Evolutionary conservation across 2,888 invertebrate genomes (phyloP).

Genomic region (Labia minor): DNA sequence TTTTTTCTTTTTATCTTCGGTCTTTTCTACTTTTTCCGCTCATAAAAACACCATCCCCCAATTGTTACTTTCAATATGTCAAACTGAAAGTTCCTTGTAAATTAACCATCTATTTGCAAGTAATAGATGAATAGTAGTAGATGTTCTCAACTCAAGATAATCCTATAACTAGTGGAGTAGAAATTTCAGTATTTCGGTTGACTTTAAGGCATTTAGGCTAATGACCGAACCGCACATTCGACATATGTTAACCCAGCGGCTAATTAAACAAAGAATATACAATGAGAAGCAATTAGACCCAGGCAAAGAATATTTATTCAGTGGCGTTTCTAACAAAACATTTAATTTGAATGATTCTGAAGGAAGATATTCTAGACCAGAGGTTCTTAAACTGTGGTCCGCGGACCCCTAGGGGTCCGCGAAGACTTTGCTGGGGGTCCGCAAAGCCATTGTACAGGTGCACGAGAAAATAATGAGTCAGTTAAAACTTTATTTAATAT

Average conservation of each 20-base stretch:
- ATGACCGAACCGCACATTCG: neutral
- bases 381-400: too few relatives aligned
- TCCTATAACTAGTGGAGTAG: neutral
- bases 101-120: neutral
- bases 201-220: constrained; percentile 4
- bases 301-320: neutral
- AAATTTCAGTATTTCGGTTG: neutral
- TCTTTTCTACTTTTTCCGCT: neutral
- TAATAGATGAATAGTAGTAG: neutral
- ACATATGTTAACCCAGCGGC: neutral
- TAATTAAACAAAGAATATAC: constrained; percentile 8
- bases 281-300: neutral
- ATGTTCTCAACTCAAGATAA: neutral
- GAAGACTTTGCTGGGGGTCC: too few relatives aligned
- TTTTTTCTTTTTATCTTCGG: neutral
- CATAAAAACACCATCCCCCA: neutral
- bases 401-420: too few relatives aligned
- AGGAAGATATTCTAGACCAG: too few relatives aligned
- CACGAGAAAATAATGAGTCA: too few relatives aligned
- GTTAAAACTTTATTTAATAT: too few relatives aligned
- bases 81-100: neutral
- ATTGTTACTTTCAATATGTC: neutral
- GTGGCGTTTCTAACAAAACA: too few relatives aligned
- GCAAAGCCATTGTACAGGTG: too few relatives aligned
- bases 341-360: too few relatives aligned